Evolutionary conservation across 2,888 invertebrate genomes (phyloP), one percentile per base, ranked within the genome.

Genomic region (Tinea trinotella): DNA sequence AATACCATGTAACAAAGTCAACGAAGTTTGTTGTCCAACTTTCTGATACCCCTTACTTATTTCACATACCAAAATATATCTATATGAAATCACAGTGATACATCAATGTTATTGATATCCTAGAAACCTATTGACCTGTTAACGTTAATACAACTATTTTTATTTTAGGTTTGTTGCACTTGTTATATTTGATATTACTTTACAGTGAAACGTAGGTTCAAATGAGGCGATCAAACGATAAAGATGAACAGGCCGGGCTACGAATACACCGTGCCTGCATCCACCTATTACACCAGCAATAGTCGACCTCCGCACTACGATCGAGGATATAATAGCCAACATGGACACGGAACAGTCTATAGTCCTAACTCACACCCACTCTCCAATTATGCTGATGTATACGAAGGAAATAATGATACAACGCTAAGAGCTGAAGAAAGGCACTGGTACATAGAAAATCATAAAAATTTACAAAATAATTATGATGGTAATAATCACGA

Each of bases 221-320:
- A 82, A 85, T 84, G 84, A 78, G 74, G 75, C 78, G 71, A 73
- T 71, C 74, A 67, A 72, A 67, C 72, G 66, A 71, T 76, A 73
- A 85, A 84, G 75, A 85, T 85, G 85, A 84, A 82, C 84, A 79
- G 85, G 79, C 74, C 82, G 76, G 82, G 78, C 71, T 85, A 82
- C 77, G 82, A 84, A 64, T 85, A 80, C 64, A 75, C 72, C 76
- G 83, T 76, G 76, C 84, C 85, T 72, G 74, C 77, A 66, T 77
- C 83, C 62, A 78, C 81, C 58, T 75, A 82, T 54, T 84, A 81
- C 63, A 71, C 77, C 61, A 76, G 74, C 62, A 79, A 75, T 69
- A 81, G 72, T 63, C 75, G 79, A 58, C 77, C 78, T 53, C 84
- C 84, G 56, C 84, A 83, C 61, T 85, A 84, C 71, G 84, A 85